A percentile compares a stretch with the other conserved stretches of the same genome.
Evolutionary conservation across 1,140 invertebrate species (phyloP).

Genomic region (Arion vulgaris): DNA sequence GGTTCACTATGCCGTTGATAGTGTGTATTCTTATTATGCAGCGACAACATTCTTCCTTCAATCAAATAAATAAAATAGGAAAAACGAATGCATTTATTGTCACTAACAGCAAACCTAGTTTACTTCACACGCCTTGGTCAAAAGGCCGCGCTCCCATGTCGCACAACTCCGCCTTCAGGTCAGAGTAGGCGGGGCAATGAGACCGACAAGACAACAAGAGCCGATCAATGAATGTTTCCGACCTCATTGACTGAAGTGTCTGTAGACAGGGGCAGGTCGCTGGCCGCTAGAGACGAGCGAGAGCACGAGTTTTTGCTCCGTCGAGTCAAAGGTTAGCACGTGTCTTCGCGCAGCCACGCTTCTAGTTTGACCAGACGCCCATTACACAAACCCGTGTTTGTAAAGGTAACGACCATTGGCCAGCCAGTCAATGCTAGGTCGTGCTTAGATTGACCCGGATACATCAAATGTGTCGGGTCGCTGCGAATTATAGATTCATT

Average conservation of each 20-base stretch:
- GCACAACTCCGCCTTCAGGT: background rate
- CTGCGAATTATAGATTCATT: no score
- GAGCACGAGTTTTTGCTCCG: background rate
- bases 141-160: conserved; percentile 4
- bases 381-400: background rate
- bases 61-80: no score
- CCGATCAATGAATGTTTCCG: conserved; percentile 9
- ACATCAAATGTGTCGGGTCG: no score
- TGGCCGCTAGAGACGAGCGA: background rate
- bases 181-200: conserved; percentile 13
- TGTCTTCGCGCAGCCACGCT: conserved; percentile 3
- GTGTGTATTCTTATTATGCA: no score
- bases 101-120: no score
- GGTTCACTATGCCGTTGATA: no score
- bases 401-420: background rate
- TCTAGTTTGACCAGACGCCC: background rate
- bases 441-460: no score
- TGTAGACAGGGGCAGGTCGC: background rate
- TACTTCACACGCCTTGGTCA: conserved; percentile 5
- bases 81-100: no score
- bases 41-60: no score
- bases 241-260: background rate
- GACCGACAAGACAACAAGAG: background rate
- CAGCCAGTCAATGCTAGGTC: background rate
- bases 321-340: background rate